phyloP scores from a whole-genome alignment of 23 tunicate genomes.

The Diplosoma virens region DNA sequence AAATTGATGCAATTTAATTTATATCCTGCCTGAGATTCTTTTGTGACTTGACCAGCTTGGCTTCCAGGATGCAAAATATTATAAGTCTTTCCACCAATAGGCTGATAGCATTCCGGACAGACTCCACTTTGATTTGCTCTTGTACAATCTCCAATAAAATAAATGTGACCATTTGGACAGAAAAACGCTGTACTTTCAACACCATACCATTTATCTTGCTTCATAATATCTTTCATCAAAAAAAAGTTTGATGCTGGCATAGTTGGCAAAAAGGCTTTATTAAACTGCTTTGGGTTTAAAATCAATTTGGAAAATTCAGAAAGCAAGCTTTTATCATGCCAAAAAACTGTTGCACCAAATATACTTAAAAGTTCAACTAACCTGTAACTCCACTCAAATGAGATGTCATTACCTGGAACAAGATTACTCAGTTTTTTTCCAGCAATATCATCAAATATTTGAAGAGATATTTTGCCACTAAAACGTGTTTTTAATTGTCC shows the following conservation, averaged over 20 bases:
- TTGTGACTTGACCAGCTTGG: conserved; percentile 16
- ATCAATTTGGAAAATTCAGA: conserved; percentile 4
- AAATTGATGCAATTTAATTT: neutral
- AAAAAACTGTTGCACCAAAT: conserved; percentile 2
- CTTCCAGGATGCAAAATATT: conserved; percentile 30
- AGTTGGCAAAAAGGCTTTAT: conserved; percentile 32
- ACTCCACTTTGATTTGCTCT: conserved; percentile 46
- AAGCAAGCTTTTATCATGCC: conserved; percentile 10
- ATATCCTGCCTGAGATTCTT: conserved; percentile 57
- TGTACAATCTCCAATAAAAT: conserved; percentile 60
- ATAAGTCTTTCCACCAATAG: conserved; percentile 54
- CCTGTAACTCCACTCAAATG: conserved; percentile 6
- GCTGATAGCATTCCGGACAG: conserved; percentile 58
- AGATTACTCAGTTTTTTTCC: neutral
- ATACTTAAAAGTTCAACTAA: conserved; percentile 9
- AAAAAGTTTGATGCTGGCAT: conserved; percentile 52
- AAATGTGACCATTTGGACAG: conserved; percentile 76
- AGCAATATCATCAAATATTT: neutral
- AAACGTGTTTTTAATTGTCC: neutral
- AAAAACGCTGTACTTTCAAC: conserved; percentile 34
- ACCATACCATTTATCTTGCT: conserved; percentile 17
- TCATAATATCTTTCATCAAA: conserved; percentile 19
- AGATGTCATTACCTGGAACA: neutral
- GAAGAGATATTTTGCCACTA: neutral
- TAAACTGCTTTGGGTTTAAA: conserved; percentile 2